A percentile compares a stretch with the other conserved stretches of the same genome.
Conservation (phyloP, 2,888 invertebrate species). For the Drosophila bunnanda region DNA sequence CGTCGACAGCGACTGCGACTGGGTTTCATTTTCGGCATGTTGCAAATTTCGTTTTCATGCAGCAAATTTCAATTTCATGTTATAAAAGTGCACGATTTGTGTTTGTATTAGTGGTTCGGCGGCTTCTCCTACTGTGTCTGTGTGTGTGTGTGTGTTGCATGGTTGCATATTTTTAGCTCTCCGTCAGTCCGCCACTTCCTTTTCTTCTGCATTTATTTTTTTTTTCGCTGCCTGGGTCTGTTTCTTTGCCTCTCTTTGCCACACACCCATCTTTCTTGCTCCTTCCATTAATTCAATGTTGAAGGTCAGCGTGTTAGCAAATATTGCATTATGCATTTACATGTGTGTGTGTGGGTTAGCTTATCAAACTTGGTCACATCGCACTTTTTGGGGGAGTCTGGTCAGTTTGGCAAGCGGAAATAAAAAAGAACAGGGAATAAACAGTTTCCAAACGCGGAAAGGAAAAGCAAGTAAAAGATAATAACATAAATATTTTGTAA, state of each 20-base stretch:
- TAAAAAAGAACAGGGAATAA: not conserved
- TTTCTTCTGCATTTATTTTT: slow-evolving; percentile 33
- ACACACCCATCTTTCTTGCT: slow-evolving; percentile 4
- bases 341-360: slow-evolving; percentile 9
- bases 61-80: slow-evolving; percentile 79
- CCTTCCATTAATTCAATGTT: slow-evolving; percentile 64
- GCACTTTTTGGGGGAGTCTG: slow-evolving; percentile 10
- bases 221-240: slow-evolving; percentile 28
- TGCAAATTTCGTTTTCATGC: slow-evolving; percentile 81
- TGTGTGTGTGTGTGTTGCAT: slow-evolving; percentile 32
- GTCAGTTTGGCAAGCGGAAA: not conserved
- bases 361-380: slow-evolving; percentile 40
- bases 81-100: slow-evolving; percentile 59
- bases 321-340: slow-evolving; percentile 61
- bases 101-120: slow-evolving; percentile 35
- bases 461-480: not conserved
- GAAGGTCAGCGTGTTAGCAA: slow-evolving; percentile 78
- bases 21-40: slow-evolving; percentile 68
- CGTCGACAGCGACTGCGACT: slow-evolving; percentile 13
- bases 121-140: not conserved
- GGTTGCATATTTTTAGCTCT: slow-evolving; percentile 60
- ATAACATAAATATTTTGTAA: not conserved
- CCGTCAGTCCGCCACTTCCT: slow-evolving; percentile 61
- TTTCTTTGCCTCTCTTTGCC: slow-evolving; percentile 32
- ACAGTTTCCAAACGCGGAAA: no score